A percentile compares a stretch with the other conserved stretches of the same genome.
These are phyloP conservation scores for Hylyphantes graminicola DNA, from an alignment of 1,140 invertebrate genomes.

Conservation along the genomic window DNA sequence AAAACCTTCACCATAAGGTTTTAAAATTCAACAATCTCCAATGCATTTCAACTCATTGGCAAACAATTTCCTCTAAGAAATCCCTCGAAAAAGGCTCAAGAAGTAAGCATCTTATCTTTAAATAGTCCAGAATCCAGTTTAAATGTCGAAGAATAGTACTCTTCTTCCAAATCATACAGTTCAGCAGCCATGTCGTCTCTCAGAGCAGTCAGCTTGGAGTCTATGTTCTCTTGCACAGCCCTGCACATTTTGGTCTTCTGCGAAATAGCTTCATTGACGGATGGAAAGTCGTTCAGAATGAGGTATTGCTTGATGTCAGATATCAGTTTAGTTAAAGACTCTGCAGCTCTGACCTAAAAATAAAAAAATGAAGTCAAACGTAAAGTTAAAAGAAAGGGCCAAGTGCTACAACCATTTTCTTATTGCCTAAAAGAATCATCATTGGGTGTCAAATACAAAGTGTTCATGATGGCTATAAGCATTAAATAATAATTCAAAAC, in stretches of 20 bases:
- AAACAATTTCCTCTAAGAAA: no score
- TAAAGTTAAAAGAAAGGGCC: no score
- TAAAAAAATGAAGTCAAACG: neutral
- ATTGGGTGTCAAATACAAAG: no score
- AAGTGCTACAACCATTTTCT: no score
- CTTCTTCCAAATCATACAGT: slow-evolving; percentile 95
- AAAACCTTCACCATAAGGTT: no score
- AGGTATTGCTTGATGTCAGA: slow-evolving; percentile 97
- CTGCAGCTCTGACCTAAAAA: slow-evolving; percentile 83
- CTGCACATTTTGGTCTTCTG: slow-evolving; percentile 85
- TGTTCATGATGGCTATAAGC: no score
- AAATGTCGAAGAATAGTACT: slow-evolving; percentile 95
- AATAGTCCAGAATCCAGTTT: slow-evolving; percentile 70
- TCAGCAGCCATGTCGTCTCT: slow-evolving; percentile 95
- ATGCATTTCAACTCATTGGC: no score
- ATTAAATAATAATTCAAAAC: no score
- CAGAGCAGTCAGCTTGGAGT: slow-evolving; percentile 90
- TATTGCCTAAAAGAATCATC: no score
- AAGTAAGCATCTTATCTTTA: no score
- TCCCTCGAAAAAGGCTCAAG: no score
- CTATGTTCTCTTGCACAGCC: slow-evolving; percentile 89
- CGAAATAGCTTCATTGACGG: slow-evolving; percentile 94
- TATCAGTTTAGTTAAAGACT: slow-evolving; percentile 95
- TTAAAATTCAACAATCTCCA: no score
- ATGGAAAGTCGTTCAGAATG: slow-evolving; percentile 96